A percentile compares a stretch with the other conserved stretches of the same genome.
Evolutionary conservation across 1,140 invertebrate genomes (phyloP).

Genomic region (Yoshiicerus persimilis): DNA sequence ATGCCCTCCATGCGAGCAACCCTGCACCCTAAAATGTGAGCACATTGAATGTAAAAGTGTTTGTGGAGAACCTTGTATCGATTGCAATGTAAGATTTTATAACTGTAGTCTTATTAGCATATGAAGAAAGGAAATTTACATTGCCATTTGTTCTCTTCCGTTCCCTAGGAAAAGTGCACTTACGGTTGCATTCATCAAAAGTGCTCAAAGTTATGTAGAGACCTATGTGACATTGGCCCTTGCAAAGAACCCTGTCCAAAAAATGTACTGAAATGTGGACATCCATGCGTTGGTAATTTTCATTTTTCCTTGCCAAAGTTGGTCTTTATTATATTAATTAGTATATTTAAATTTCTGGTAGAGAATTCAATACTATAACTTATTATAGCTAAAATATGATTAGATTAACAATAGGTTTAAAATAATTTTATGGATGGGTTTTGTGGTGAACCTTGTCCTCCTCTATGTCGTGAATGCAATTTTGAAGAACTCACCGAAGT

Average conservation of each 20-base stretch:
- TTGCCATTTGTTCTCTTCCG: not conserved
- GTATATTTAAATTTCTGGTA: too few relatives aligned
- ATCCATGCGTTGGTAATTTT: constrained; percentile 60
- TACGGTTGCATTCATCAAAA: constrained; percentile 59
- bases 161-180: constrained; percentile 49
- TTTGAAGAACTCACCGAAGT: constrained; percentile 59
- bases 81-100: constrained; percentile 59
- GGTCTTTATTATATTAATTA: too few relatives aligned
- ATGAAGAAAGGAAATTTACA: too few relatives aligned
- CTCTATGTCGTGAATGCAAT: constrained; percentile 55
- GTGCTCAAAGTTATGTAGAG: constrained; percentile 62
- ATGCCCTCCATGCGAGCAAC: constrained; percentile 64
- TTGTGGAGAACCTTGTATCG: constrained; percentile 64
- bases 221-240: constrained; percentile 58
- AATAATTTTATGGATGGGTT: constrained; percentile 55
- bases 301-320: too few relatives aligned
- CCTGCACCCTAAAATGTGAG: constrained; percentile 62
- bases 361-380: too few relatives aligned
- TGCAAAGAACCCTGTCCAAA: constrained; percentile 60
- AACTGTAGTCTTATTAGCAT: too few relatives aligned
- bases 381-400: too few relatives aligned
- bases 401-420: too few relatives aligned
- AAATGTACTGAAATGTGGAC: constrained; percentile 58
- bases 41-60: constrained; percentile 60
- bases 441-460: constrained; percentile 67